Evolutionary conservation across 2,113 vertebrate species (phyloP), one percentile per base, ranked within the genome.

Genomic region (Pongo abelii): DNA sequence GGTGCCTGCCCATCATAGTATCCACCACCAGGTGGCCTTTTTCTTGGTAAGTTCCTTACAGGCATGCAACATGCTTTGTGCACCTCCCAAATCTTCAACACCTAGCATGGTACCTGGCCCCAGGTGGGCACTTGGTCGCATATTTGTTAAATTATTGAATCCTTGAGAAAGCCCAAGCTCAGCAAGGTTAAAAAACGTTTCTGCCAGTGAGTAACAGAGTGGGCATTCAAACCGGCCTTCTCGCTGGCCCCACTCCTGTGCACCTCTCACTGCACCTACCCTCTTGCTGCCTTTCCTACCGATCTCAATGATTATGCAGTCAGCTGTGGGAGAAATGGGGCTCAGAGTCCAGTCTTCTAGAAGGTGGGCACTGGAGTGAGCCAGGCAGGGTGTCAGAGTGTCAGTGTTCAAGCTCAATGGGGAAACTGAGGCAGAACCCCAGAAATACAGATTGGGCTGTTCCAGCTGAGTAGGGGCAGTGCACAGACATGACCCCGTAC

Each of bases 51-150:
- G 10, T 64, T 69, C 85, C 38, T 67, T 30, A 25, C 57, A 74
- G 1, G 12, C 64, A 1, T n/a, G 20, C 43, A 46, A 6, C 1
- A 0, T 1, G 57, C 40, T 6, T 40, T 10, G 22, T 8, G 32
- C 55, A 22, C 50, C 50, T 27, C 14, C 43, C 32, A 70, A 43
- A 14, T 50, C 6, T 18, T 25, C 30, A 4, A 25, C n/a, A 20
- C 48, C 72, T 46, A 40, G 64, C 46, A 1, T 13, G 35, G 30
- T 8, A 11, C 86, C 59, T 38, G 61, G 23, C 4, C 61, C 61
- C 43, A 16, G 59, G 32, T 3, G 50, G 48, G 27, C 16, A 17
- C n/a, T 48, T 55, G 23, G 13, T 77, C 14, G 35, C 57, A 67
- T 52, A 11, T 85, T 59, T 52, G 17, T 59, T 23, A 48, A 14